Evolutionary conservation across 2,888 invertebrate species (phyloP).

Genomic region (Atrina japonica): DNA sequence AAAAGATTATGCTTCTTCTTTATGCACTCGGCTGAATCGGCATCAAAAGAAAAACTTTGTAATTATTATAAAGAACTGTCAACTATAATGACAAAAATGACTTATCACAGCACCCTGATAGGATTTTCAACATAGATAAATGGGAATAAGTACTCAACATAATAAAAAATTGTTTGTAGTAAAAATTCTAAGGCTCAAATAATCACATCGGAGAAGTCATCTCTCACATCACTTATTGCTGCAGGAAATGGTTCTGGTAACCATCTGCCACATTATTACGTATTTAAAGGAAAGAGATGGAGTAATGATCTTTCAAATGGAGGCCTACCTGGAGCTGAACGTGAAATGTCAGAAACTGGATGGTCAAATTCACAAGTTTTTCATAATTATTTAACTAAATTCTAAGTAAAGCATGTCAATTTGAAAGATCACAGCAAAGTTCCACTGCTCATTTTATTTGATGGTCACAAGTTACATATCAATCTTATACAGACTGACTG

Average conservation of each 20-base stretch:
- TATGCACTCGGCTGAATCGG: slow-evolving; percentile 22
- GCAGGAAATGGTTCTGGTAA: slow-evolving; percentile 36
- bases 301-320: slow-evolving; percentile 19
- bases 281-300: slow-evolving; percentile 38
- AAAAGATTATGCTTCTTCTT: slow-evolving; percentile 32
- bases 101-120: background rate
- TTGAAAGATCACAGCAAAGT: slow-evolving; percentile 13
- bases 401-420: slow-evolving; percentile 7
- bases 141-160: slow-evolving; percentile 1
- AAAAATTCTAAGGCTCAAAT: slow-evolving; percentile 22
- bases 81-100: background rate
- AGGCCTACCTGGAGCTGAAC: slow-evolving; percentile 15
- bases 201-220: slow-evolving; percentile 32
- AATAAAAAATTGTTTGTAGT: slow-evolving; percentile 30
- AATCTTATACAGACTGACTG: slow-evolving; percentile 40
- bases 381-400: slow-evolving; percentile 34
- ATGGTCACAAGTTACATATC: slow-evolving; percentile 48
- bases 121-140: slow-evolving; percentile 35
- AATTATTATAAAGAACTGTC: background rate
- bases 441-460: slow-evolving; percentile 33
- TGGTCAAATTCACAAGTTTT: slow-evolving; percentile 41
- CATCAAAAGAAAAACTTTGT: too few relatives aligned
- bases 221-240: slow-evolving; percentile 37
- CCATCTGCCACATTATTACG: slow-evolving; percentile 36
- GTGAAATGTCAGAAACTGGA: slow-evolving; percentile 38